These are phyloP conservation scores for Vidua chalybeata DNA, from an alignment of 2,113 vertebrate species.

Conservation along the genomic window DNA sequence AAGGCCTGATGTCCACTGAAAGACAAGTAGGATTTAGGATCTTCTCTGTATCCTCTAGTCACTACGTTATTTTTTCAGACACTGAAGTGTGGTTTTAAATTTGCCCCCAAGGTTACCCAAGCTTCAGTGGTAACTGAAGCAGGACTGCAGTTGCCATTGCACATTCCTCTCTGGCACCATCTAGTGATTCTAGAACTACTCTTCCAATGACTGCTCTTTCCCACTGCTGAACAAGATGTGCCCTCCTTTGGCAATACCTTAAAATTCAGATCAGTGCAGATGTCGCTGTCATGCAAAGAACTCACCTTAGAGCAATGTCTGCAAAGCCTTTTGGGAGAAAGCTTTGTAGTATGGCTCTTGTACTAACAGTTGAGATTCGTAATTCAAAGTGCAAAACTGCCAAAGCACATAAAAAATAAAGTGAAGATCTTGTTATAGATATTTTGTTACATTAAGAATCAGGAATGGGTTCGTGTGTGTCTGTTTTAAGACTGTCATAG, in stretches of 20 bases:
- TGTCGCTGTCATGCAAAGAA: not conserved
- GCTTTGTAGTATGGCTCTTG: slow-evolving; percentile 24
- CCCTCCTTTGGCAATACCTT: not conserved
- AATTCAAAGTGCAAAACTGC: slow-evolving; percentile 64
- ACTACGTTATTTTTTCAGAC: not conserved
- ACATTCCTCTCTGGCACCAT: not conserved
- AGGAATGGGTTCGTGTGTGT: not conserved
- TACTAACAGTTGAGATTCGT: slow-evolving; percentile 29
- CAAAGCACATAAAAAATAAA: slow-evolving; percentile 57
- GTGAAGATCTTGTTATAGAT: slow-evolving; percentile 44
- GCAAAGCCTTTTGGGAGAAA: slow-evolving; percentile 29
- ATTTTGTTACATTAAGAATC: slow-evolving; percentile 48
- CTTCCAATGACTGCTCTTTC: not conserved
- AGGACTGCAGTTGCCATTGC: not conserved
- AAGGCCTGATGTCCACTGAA: not conserved
- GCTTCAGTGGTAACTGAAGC: not conserved
- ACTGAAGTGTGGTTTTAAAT: not conserved
- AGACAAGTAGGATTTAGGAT: not conserved
- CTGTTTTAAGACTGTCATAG: slow-evolving; percentile 32
- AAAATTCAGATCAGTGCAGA: not conserved
- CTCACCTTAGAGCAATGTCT: not conserved
- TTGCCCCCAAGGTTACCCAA: not conserved
- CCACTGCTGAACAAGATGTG: not conserved
- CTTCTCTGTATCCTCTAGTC: not conserved
- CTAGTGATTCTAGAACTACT: not conserved